phyloP scores from a whole-genome alignment of 1,140 invertebrate species.

The Tigriopus japonicus region DNA sequence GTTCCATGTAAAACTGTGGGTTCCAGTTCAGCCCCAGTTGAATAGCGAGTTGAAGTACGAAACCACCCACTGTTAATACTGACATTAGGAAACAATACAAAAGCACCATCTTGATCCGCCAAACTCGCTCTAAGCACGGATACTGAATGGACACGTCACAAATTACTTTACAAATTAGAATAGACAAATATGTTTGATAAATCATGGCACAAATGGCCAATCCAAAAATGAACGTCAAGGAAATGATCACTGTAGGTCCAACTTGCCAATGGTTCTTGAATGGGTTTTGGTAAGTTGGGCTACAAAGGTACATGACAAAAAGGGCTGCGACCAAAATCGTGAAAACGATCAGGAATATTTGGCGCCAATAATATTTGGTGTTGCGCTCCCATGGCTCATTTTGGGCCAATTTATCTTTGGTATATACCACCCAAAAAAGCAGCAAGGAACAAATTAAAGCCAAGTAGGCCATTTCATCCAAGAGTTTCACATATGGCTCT shows the following conservation, averaged over 20 bases:
- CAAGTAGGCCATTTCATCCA: background rate
- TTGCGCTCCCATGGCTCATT: constrained; percentile 8
- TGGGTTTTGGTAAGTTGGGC: background rate
- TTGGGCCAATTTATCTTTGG: constrained; percentile 1
- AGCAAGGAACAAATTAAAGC: background rate
- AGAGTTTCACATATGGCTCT: background rate
- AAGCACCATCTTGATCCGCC: constrained; percentile 3
- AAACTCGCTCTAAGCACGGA: background rate
- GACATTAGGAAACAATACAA: background rate
- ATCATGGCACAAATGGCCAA: background rate
- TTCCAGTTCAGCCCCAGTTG: background rate
- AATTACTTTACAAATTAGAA: background rate
- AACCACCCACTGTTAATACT: background rate
- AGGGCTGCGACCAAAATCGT: background rate
- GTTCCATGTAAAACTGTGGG: background rate
- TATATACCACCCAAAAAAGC: constrained; percentile 5
- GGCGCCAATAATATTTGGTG: constrained; percentile 8
- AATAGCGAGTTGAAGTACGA: background rate
- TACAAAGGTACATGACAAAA: background rate
- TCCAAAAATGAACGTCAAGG: constrained; percentile 1
- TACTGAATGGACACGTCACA: constrained; percentile 7
- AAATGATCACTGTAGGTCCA: background rate
- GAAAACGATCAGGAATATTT: background rate
- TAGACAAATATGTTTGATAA: constrained; percentile 3
- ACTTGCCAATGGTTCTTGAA: constrained; percentile 11